phyloP scores from a whole-genome alignment of 2,797 vertebrate genomes.

The Sorex maritimensis region DNA sequence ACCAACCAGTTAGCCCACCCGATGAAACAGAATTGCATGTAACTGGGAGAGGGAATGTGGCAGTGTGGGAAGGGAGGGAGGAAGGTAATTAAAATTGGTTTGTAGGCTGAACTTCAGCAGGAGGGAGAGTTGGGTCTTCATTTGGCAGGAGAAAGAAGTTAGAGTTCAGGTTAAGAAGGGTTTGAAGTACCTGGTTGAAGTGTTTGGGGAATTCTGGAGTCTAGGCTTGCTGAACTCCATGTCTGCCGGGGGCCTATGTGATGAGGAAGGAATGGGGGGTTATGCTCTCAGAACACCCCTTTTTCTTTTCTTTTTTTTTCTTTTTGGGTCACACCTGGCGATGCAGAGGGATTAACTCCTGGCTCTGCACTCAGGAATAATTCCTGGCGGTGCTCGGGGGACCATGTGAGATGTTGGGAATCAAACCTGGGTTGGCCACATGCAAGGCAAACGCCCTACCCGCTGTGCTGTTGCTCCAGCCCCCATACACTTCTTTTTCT shows the following conservation, averaged over 20 bases:
- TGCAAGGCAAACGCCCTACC: too few relatives aligned
- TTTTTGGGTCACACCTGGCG: too few relatives aligned
- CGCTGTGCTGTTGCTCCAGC: too few relatives aligned
- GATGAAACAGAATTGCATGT: background rate
- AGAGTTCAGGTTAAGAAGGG: background rate
- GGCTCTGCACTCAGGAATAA: too few relatives aligned
- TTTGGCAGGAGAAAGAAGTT: background rate
- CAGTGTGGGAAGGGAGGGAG: background rate
- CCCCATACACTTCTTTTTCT: too few relatives aligned
- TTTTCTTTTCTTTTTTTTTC: background rate
- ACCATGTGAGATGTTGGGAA: too few relatives aligned
- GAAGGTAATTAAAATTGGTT: background rate
- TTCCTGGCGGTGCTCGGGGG: too few relatives aligned
- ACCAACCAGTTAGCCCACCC: background rate
- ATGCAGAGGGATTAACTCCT: too few relatives aligned
- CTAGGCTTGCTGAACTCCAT: background rate
- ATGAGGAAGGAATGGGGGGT: background rate
- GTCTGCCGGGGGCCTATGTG: background rate
- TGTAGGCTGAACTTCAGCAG: background rate
- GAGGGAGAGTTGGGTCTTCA: background rate
- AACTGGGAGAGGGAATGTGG: background rate
- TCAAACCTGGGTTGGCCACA: too few relatives aligned
- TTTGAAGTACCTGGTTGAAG: constrained; percentile 2
- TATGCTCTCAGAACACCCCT: background rate
- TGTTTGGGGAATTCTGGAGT: background rate